These are phyloP conservation scores for Odocoileus virginianus DNA, from an alignment of 2,113 vertebrate species.

Conservation along the genomic window DNA sequence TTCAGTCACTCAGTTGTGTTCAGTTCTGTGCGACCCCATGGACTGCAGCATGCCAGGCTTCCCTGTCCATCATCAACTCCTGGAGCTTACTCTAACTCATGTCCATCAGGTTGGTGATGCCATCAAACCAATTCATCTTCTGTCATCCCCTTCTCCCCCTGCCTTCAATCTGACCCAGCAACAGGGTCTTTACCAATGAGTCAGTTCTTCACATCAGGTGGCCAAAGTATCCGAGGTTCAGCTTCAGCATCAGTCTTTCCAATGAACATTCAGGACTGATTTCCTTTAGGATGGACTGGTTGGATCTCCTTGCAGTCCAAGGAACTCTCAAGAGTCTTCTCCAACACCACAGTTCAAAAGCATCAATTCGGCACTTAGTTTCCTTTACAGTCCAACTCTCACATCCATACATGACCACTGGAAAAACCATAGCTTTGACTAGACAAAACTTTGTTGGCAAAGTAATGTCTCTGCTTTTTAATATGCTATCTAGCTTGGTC, in stretches of 20 bases:
- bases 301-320: not conserved
- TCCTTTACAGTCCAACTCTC: not conserved
- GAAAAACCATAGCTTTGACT: not conserved
- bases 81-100: not conserved
- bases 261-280: not conserved
- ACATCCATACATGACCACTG: not conserved
- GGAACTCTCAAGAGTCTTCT: not conserved
- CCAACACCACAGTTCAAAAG: not conserved
- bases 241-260: not conserved
- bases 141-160: not conserved
- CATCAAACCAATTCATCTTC: not conserved
- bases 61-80: not conserved
- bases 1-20: not conserved
- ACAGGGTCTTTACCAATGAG: not conserved
- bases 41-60: not conserved
- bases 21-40: not conserved
- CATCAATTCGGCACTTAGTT: fast-evolving
- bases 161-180: not conserved
- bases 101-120: not conserved
- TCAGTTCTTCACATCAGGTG: not conserved
- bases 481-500: not conserved
- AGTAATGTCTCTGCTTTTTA: not conserved
- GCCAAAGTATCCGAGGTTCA: not conserved
- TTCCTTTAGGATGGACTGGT: not conserved
- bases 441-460: not conserved